Conservation (phyloP, 2,888 invertebrate species). For the Dusona sp. region DNA sequence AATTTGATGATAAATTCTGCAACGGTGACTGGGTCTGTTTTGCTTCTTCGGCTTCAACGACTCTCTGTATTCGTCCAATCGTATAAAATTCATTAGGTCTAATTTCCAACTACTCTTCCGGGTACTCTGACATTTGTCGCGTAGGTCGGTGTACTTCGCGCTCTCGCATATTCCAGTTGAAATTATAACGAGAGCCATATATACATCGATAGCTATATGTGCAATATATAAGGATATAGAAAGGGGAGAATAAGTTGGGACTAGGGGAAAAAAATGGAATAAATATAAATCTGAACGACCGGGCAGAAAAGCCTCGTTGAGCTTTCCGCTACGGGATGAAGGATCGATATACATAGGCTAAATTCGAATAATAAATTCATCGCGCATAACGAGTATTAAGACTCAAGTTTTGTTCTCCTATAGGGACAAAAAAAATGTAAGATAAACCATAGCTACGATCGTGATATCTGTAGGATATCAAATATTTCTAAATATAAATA, state of each 20-base stretch:
- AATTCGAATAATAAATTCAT: conserved; percentile 43
- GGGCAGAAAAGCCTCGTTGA: conserved; percentile 31
- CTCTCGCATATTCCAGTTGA: conserved; percentile 49
- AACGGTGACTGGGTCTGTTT: conserved; percentile 4
- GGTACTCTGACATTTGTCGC: conserved; percentile 32
- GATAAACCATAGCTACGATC: too few relatives aligned
- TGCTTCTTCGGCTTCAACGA: neutral
- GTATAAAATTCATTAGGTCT: conserved; percentile 48
- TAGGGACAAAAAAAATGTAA: neutral
- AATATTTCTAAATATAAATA: neutral
- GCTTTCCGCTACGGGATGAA: neutral
- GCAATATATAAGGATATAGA: neutral
- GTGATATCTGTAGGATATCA: neutral
- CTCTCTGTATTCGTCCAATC: conserved; percentile 18
- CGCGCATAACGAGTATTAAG: conserved; percentile 12
- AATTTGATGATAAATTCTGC: too few relatives aligned
- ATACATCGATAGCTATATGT: neutral
- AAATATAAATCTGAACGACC: conserved; percentile 15
- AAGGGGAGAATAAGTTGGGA: neutral
- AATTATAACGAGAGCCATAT: conserved; percentile 19
- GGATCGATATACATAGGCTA: conserved; percentile 5
- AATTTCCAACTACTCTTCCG: conserved; percentile 44
- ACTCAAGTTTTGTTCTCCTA: neutral
- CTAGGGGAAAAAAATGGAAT: conserved; percentile 20
- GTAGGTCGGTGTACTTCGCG: conserved; percentile 36